Evolutionary conservation across 2,888 invertebrate species (phyloP).

Genomic region (Slavum lentiscoides): DNA sequence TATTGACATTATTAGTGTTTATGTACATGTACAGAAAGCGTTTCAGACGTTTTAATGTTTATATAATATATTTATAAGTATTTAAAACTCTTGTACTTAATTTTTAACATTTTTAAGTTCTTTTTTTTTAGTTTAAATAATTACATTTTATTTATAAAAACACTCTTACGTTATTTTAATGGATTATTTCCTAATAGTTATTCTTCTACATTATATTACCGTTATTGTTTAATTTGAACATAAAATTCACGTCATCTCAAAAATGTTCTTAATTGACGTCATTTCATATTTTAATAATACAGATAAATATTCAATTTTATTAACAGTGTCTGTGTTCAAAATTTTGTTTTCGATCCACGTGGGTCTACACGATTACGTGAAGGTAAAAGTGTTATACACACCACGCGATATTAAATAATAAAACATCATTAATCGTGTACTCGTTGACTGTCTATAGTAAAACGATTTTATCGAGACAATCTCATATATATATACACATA

Average conservation of each 20-base stretch:
- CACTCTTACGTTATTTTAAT: constrained; percentile 2
- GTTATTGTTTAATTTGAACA: not conserved
- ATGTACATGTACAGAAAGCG: not conserved
- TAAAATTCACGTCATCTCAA: not conserved
- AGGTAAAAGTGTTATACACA: not conserved
- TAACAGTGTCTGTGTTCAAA: not conserved
- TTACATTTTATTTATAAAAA: not conserved
- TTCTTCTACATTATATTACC: not conserved
- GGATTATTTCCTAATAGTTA: not conserved
- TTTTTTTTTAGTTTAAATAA: constrained; percentile 6
- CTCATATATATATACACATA: constrained; percentile 8
- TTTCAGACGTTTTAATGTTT: constrained; percentile 22
- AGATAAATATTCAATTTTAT: not conserved
- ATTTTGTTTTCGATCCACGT: not conserved
- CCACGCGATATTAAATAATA: not conserved
- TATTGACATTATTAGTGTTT: not conserved
- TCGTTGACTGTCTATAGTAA: constrained; percentile 18
- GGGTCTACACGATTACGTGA: not conserved
- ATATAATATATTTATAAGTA: constrained; percentile 33
- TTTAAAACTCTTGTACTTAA: constrained; percentile 18
- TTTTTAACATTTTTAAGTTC: not conserved
- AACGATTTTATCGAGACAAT: constrained; percentile 40
- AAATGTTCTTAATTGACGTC: not conserved
- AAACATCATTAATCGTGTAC: not conserved
- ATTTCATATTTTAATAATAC: not conserved